Base-by-base conservation (phyloP, 2,113 vertebrate genomes). In the Regulus satrapa region DNA sequence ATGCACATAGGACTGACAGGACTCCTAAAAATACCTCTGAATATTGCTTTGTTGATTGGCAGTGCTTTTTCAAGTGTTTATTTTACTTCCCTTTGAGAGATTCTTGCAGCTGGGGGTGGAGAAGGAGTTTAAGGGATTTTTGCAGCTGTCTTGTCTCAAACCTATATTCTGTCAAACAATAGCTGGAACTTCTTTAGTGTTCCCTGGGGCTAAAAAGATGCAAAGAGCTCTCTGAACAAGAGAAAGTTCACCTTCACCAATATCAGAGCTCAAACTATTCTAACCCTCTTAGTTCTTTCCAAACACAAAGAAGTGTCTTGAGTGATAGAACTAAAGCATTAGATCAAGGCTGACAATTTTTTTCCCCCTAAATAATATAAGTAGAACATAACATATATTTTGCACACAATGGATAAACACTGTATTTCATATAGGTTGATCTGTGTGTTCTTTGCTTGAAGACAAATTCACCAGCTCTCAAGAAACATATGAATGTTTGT, bases 81-180 rank as follows among this genome's bases (percentile, higher is more conserved):
- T 72, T 89, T 58, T 80, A 26, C 8, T 77, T 68, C 41, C 79
- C 8, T 48, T 74, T 73, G 45, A 32, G 18, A 1, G 1, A 66
- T 66, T 83, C 12, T 1, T 40, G 12, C 3, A 6, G 21, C 16
- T 73, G n/a, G 18, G n/a, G 5, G 2, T 43, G 23, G 23, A 81
- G 20, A 45, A 85, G 8, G 9, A 76, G 19, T 13, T 68, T 83
- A 66, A 91, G 58, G 23, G 29, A 77, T 86, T 91, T 73, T 84
- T 94, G 83, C 86, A 84, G 67, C 49, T 92, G 72, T 62, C 67
- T 95, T 73, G 12, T 77, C 63, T 95, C 83, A 88, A 94, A 56
- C 28, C 24, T 94, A 1, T 26, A 14, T 81, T 89, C 68, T 84
- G 58, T 84, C 75, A 95, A 94, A 58, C 15, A 76, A 15, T 23